A percentile compares a stretch with the other conserved stretches of the same genome.
phyloP scores from a whole-genome alignment of 2,888 invertebrate species.

The Spodoptera exigua region DNA sequence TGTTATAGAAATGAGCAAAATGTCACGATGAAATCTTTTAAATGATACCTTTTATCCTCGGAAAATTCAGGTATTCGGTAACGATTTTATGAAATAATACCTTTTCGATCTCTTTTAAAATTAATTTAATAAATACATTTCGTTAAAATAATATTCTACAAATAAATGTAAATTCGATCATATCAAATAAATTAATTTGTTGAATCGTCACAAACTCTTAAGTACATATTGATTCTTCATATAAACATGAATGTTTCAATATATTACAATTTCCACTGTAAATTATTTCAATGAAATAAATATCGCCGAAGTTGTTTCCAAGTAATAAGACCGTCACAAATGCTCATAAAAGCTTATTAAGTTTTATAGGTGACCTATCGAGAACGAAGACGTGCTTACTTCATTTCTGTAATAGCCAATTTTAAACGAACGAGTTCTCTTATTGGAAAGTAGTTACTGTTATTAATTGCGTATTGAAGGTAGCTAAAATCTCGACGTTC shows the following conservation, averaged over 20 bases:
- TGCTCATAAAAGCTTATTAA: slow-evolving; percentile 32
- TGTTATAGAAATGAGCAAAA: slow-evolving; percentile 56
- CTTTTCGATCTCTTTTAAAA: no score
- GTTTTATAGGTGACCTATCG: slow-evolving; percentile 34
- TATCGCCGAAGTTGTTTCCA: not conserved
- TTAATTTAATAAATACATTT: no score
- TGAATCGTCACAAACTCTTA: not conserved
- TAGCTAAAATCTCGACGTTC: slow-evolving; percentile 60
- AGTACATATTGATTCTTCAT: no score
- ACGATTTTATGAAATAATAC: no score
- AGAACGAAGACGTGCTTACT: slow-evolving; percentile 54
- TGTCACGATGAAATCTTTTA: slow-evolving; percentile 71
- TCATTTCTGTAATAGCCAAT: slow-evolving; percentile 71
- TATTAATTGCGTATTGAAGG: slow-evolving; percentile 66
- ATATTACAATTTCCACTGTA: not conserved
- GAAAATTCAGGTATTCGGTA: slow-evolving; percentile 51
- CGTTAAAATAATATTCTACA: no score
- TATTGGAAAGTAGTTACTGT: slow-evolving; percentile 68
- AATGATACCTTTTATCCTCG: slow-evolving; percentile 69
- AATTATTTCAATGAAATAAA: slow-evolving; percentile 1
- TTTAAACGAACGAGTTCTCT: slow-evolving; percentile 68
- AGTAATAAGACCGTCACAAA: slow-evolving; percentile 12
- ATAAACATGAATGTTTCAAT: not conserved
- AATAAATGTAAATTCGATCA: no score
- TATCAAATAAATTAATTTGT: no score